A percentile compares a stretch with the other conserved stretches of the same genome.
phyloP scores from a whole-genome alignment of 2,797 vertebrate genomes.

The Coccyzus lansbergi region DNA sequence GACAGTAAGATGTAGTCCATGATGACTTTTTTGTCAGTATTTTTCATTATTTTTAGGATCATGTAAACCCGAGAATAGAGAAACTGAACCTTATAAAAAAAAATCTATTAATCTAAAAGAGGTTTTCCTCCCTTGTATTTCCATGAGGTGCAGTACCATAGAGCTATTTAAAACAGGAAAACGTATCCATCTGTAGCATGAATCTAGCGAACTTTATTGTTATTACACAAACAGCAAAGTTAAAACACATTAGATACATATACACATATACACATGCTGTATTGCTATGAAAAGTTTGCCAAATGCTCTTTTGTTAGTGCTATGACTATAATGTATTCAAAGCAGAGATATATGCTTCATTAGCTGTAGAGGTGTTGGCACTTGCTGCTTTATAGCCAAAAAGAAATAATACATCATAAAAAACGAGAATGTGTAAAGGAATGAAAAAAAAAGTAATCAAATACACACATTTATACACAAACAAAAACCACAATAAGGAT shows the following conservation, averaged over 20 bases:
- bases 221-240: conserved; percentile 46
- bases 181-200: conserved; percentile 48
- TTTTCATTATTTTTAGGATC: conserved; percentile 15
- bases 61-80: background rate
- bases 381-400: conserved; percentile 44
- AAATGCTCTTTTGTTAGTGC: conserved; percentile 21
- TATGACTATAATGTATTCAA: conserved; percentile 47
- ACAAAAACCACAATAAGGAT: background rate
- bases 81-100: background rate
- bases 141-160: background rate
- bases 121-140: conserved; percentile 35
- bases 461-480: conserved; percentile 7
- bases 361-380: conserved; percentile 40
- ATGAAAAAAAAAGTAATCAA: conserved; percentile 14
- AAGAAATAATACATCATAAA: conserved; percentile 55
- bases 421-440: conserved; percentile 21
- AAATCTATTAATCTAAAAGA: conserved; percentile 38
- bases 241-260: conserved; percentile 25
- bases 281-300: conserved; percentile 50
- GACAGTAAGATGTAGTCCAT: background rate
- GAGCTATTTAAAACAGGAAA: conserved; percentile 57
- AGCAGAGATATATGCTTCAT: conserved; percentile 52
- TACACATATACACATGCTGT: background rate
- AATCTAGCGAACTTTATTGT: conserved; percentile 8
- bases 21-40: background rate